Base-by-base conservation (phyloP, 2,113 vertebrate genomes). In the Tor tambroides region DNA sequence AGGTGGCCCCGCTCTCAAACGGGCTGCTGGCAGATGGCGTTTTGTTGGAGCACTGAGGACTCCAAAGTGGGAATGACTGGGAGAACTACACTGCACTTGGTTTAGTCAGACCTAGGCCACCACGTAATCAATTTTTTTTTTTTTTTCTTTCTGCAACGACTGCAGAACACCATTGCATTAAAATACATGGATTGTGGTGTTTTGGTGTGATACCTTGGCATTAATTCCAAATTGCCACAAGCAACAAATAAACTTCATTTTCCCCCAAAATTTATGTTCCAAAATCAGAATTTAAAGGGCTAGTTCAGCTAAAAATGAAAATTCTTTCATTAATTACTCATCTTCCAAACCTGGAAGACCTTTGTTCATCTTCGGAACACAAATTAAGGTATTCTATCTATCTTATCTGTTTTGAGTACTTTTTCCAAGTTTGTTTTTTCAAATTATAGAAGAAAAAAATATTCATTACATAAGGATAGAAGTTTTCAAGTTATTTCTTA, bases 11-110 rank as follows among this genome's bases (percentile, higher is more conserved):
- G 43, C 78, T 46, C 74, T 87, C 67, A 85, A 80, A 35, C n/a
- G 2, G 46, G 61, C 28, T 46, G 81, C 74, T 81, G 76, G 88
- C 86, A 91, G 90, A 88, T 89, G 90, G 88, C 49, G 82, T 85
- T 84, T 89, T 82, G 82, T 74, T 83, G 86, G 69, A 85, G 90
- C 72, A 32, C 83, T 84, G 86, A 23, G 61, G 65, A 41, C 30
- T 51, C 74, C 46, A 19, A 30, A 67, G 75, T 71, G 80, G 19
- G 67, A 41, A 61, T 14, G 76, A 63, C 65, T 65, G 30, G 12
- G 35, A 78, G 49, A 84, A 10, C 35, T 85, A 43, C 81, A 75
- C 11, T 76, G 51, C 21, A 41, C 71, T 23, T 6, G 65, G 7
- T 69, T 69, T 32, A 69, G 15, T 28, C 63, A 6, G 12, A 28